These are phyloP conservation scores for Dicyrtoma fusca DNA, from an alignment of 2,888 invertebrate genomes.

Conservation along the genomic window DNA sequence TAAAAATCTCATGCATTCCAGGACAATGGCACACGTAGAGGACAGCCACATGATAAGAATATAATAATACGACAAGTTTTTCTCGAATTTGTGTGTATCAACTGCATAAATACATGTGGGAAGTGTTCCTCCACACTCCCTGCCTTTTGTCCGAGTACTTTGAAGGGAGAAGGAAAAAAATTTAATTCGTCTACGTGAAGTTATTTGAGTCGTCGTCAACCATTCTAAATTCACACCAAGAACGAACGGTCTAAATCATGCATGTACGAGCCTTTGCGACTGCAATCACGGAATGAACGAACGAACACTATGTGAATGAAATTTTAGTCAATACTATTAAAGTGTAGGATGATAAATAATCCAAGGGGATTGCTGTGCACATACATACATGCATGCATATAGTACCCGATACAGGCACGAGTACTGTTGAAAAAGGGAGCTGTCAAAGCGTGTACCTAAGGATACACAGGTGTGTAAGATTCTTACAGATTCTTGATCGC, in stretches of 20 bases:
- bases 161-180: slow-evolving; percentile 21
- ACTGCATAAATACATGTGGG: slow-evolving; percentile 26
- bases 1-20: slow-evolving; percentile 18
- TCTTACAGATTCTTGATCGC: no score
- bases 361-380: no score
- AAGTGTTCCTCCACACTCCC: slow-evolving; percentile 14
- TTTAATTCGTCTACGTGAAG: slow-evolving; percentile 38
- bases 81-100: slow-evolving; percentile 17
- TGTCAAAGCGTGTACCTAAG: no score
- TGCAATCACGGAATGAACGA: background rate
- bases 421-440: no score
- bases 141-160: slow-evolving; percentile 11
- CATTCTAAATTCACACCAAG: slow-evolving; percentile 16
- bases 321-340: slow-evolving; percentile 6
- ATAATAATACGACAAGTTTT: slow-evolving; percentile 24
- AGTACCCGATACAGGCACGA: no score
- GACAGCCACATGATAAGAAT: background rate
- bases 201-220: slow-evolving; percentile 24
- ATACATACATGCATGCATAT: no score
- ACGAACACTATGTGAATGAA: background rate
- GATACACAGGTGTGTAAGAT: no score
- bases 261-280: background rate
- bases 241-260: background rate
- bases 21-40: slow-evolving; percentile 35
- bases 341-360: background rate